Percentiles rank a stretch among this genome's conserved stretches.
Evolutionary conservation across 1,140 invertebrate species (phyloP).

Genomic region (Nasonia giraulti): DNA sequence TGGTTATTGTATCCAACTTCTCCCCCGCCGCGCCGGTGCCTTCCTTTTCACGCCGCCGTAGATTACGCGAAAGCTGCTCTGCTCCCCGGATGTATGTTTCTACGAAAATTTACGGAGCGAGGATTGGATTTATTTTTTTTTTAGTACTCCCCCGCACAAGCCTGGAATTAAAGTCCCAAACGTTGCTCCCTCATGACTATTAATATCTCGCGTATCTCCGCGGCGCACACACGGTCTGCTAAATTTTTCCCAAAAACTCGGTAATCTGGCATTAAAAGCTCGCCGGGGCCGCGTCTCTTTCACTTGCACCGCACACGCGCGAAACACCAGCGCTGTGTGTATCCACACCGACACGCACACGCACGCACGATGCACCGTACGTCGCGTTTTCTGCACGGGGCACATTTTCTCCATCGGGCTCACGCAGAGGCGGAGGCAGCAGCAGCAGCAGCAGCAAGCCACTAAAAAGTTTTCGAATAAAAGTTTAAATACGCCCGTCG

Average conservation of each 20-base stretch:
- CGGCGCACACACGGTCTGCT: neutral
- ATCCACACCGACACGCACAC: neutral
- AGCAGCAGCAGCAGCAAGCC: conserved; percentile 9
- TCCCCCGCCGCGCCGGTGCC: no score
- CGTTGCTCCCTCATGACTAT: conserved; percentile 3
- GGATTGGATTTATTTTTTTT: no score
- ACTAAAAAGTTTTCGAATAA: conserved; percentile 72
- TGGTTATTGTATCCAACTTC: neutral
- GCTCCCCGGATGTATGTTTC: no score
- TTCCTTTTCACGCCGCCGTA: neutral
- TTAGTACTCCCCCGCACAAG: no score
- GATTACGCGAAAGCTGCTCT: neutral
- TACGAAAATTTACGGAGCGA: no score
- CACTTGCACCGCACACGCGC: conserved; percentile 12
- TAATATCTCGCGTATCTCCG: neutral
- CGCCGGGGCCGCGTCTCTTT: conserved; percentile 2
- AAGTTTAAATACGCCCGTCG: conserved; percentile 69
- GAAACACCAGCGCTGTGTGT: neutral
- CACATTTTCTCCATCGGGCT: conserved; percentile 31
- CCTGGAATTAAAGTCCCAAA: neutral
- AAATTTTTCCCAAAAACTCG: conserved; percentile 22
- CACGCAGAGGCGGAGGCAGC: neutral
- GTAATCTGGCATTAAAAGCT: conserved; percentile 37
- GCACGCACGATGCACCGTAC: neutral
- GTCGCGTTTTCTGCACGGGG: neutral